These are phyloP conservation scores for Ctenicera cuprea DNA, from an alignment of 2,888 invertebrate genomes.

Conservation along the genomic window DNA sequence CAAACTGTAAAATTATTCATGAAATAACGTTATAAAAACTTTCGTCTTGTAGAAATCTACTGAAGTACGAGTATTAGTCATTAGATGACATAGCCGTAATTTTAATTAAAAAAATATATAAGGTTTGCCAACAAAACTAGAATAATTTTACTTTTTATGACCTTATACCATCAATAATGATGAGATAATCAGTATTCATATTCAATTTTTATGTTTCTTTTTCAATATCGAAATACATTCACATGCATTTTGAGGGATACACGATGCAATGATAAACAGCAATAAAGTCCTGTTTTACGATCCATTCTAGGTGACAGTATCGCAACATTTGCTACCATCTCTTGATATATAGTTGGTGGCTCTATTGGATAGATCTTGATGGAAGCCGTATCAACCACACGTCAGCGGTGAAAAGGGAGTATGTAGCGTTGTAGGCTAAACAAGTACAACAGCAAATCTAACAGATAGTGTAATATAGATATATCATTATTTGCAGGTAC, in stretches of 20 bases:
- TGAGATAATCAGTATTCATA: too few relatives aligned
- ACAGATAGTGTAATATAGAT: constrained; percentile 1
- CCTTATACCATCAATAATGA: too few relatives aligned
- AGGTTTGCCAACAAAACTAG: too few relatives aligned
- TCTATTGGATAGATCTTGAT: constrained; percentile 25
- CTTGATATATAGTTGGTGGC: constrained; percentile 25
- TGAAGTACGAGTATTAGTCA: too few relatives aligned
- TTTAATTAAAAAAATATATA: too few relatives aligned
- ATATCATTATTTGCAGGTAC: constrained; percentile 16
- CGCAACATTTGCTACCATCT: constrained; percentile 25
- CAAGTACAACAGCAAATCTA: not conserved
- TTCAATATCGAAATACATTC: not conserved
- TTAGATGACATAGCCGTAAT: too few relatives aligned
- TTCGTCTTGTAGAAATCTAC: too few relatives aligned
- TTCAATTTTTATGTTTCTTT: too few relatives aligned
- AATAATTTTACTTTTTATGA: too few relatives aligned
- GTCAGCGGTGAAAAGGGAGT: constrained; percentile 11
- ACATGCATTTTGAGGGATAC: not conserved
- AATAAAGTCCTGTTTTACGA: constrained; percentile 36
- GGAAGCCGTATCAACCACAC: not conserved
- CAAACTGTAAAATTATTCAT: too few relatives aligned
- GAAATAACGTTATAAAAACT: too few relatives aligned
- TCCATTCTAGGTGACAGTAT: constrained; percentile 34
- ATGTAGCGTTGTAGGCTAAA: not conserved
- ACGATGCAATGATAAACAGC: constrained; percentile 18